Evolutionary conservation across 2,113 vertebrate genomes (phyloP).

Genomic region (Isichthys henryi): DNA sequence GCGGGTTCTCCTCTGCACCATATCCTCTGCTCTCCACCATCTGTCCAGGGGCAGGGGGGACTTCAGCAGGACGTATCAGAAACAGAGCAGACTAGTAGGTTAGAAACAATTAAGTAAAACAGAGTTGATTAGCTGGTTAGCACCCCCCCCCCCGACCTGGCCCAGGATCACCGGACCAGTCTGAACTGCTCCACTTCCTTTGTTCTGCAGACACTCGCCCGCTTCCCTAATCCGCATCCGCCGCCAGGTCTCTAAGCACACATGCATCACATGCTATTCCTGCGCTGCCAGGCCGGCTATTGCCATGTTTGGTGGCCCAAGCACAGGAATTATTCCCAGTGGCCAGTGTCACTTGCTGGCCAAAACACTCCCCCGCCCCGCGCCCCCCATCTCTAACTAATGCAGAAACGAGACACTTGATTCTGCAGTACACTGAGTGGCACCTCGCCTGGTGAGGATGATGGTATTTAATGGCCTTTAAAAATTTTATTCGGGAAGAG

Average conservation of each 20-base stretch:
- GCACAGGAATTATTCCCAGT: background rate
- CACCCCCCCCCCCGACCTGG: background rate
- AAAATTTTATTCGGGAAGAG: constrained; percentile 83
- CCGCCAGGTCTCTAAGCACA: background rate
- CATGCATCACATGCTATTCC: background rate
- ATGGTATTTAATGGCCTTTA: constrained; percentile 89
- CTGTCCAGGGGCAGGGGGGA: background rate
- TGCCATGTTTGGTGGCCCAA: background rate
- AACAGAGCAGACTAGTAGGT: background rate
- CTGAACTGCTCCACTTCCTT: background rate
- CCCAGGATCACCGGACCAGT: background rate
- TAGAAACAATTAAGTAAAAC: background rate
- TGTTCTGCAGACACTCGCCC: background rate
- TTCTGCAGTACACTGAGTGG: constrained; percentile 72
- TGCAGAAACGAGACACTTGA: constrained; percentile 79
- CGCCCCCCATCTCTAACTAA: constrained; percentile 46
- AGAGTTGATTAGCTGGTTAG: background rate
- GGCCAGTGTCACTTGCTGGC: background rate
- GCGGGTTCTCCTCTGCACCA: background rate
- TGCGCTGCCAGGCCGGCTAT: background rate
- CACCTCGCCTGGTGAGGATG: constrained; percentile 75
- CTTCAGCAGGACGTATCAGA: background rate
- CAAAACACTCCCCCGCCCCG: constrained; percentile 21
- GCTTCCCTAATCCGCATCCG: background rate
- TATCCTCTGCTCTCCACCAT: background rate